Base-by-base conservation (phyloP, 1,140 invertebrate species). In the Limonius californicus region DNA sequence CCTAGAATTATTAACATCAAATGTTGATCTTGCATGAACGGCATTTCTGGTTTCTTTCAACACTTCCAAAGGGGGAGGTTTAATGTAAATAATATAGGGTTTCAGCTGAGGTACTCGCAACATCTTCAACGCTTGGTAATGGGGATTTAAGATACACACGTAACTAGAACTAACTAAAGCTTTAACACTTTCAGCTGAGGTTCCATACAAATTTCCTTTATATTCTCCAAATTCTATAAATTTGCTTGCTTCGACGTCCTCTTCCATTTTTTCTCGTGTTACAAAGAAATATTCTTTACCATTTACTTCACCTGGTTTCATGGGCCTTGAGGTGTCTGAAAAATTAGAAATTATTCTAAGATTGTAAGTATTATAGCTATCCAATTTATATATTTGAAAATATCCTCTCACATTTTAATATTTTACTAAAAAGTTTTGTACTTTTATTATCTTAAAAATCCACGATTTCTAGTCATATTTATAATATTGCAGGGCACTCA, bases 181-280 rank as follows among this genome's bases (percentile, higher is more conserved):
- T 72, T 88, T 87, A 1, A 99, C 91, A 71, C 92, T 92, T 71
- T 96, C 92, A 7, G 89, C 83, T 27, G 91, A 92, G 1, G 95
- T 98, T 2, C 97, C 97, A 73, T 99, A 99, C 39, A 98, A 79
- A 78, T 99, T 97, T 8, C 95, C 96, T 77, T 97, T 95, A 78
- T 94, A 98, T 77, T 98, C 95, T 14, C 96, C 96, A 77, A 92
- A 93, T 78, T 99, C 97, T 64, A 99, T 90, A 74, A 98, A 97
- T 74, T 94, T 94, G 4, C 91, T 92, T 0, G 87, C 83, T 16
- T 84, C 84, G 60, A 99, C 94, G 69, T 98, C 94, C 54, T 89
- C 85, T 70, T 98, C 91, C 89, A 99, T 95, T 71, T 89, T 86
- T 59, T 94, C 89, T 20, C 94, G 84, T 0, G 85, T 82, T 6